A percentile compares a stretch with the other conserved stretches of the same genome.
phyloP scores from a whole-genome alignment of 2,797 vertebrate species.

The Phoeniculus purpureus region DNA sequence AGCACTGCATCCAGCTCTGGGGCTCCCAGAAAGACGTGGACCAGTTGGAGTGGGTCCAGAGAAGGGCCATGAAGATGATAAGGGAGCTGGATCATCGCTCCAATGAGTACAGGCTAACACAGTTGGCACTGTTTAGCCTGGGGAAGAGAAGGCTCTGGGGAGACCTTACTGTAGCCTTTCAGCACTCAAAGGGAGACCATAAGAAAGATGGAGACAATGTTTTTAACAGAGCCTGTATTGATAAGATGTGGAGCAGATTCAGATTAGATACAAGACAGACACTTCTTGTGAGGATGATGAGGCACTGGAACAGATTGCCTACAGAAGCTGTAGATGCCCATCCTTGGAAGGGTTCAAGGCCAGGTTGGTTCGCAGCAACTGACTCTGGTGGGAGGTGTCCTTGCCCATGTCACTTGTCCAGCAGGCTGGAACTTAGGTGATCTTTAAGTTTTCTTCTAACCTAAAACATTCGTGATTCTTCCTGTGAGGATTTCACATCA shows the following conservation, averaged over 20 bases:
- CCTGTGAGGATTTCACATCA: rapidly evolving
- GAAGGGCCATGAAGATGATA: background rate
- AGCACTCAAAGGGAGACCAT: background rate
- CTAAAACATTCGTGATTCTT: background rate
- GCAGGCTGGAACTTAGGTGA: background rate
- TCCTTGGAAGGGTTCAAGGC: background rate
- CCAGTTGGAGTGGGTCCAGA: background rate
- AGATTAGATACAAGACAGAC: background rate
- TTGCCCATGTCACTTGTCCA: background rate
- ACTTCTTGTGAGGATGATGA: background rate
- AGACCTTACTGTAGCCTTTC: background rate
- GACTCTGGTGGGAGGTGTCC: background rate
- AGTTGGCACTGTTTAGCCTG: background rate
- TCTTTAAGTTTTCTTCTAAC: background rate
- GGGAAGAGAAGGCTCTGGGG: background rate
- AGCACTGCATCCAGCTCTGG: background rate
- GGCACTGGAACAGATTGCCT: background rate
- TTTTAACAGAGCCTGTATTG: background rate
- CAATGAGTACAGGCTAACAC: background rate
- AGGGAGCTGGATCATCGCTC: background rate
- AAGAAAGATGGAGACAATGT: background rate
- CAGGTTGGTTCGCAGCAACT: background rate
- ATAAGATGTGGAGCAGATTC: background rate
- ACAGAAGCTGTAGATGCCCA: background rate
- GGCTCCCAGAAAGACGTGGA: background rate